phyloP scores from a whole-genome alignment of 2,888 invertebrate genomes.

The Acanthoscelides obtectus region DNA sequence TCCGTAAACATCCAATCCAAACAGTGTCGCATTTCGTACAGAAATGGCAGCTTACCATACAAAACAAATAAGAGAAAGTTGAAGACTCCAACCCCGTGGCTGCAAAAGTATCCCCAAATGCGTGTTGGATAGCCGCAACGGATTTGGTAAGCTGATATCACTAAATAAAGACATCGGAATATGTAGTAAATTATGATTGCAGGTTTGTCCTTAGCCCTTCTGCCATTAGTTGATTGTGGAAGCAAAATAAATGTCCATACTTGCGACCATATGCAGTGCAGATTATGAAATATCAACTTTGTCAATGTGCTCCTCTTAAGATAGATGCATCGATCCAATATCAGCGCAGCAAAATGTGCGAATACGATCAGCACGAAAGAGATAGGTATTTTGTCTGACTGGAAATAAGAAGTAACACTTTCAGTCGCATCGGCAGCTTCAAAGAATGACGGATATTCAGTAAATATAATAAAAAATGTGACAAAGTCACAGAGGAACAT shows the following conservation, averaged over 20 bases:
- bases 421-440: background rate
- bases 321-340: background rate
- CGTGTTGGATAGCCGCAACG: background rate
- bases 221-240: background rate
- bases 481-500: background rate
- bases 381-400: background rate
- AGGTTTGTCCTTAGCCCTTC: too few species aligned
- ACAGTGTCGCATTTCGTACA: background rate
- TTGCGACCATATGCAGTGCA: background rate
- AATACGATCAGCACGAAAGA: background rate
- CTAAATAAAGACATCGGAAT: background rate
- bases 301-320: background rate
- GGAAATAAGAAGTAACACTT: background rate
- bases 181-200: background rate
- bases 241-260: background rate
- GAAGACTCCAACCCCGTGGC: background rate
- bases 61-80: background rate
- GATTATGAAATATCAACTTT: background rate
- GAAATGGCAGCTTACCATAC: background rate
- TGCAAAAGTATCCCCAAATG: background rate
- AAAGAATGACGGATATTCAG: background rate
- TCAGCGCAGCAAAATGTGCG: background rate
- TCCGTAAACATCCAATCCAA: slow-evolving; percentile 1
- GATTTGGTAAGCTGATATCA: background rate
- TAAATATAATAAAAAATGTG: background rate